phyloP scores from a whole-genome alignment of 2,113 vertebrate genomes.

The Perca fluviatilis region DNA sequence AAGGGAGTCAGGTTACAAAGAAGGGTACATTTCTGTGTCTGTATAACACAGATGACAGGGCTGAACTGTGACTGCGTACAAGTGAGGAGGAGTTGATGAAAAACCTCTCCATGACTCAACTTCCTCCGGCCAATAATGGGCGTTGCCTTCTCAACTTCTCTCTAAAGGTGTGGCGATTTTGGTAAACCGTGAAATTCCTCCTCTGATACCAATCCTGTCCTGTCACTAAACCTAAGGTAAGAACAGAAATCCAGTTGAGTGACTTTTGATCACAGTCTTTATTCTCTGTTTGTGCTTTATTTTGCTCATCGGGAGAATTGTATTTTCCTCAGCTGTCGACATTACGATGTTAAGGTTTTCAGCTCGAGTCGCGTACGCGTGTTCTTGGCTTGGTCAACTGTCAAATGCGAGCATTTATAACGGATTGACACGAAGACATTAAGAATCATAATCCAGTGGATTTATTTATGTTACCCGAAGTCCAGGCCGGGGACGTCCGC shows the following conservation, averaged over 20 bases:
- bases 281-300: no score
- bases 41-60: no score
- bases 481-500: neutral
- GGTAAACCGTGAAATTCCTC: conserved; percentile 5
- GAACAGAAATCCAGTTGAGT: neutral
- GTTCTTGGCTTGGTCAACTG: neutral
- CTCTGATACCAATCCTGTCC: neutral
- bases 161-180: conserved; percentile 62
- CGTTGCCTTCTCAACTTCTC: conserved; percentile 27
- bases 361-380: neutral
- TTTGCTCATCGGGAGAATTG: neutral
- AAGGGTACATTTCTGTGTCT: neutral
- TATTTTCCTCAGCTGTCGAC: neutral
- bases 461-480: neutral
- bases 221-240: conserved; percentile 45
- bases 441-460: neutral
- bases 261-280: neutral
- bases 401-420: neutral
- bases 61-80: neutral
- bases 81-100: conserved; percentile 49
- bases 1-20: neutral
- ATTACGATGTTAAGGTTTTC: neutral
- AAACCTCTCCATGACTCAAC: conserved; percentile 29
- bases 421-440: neutral
- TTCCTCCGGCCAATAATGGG: conserved; percentile 40